These are phyloP conservation scores for Tarsius wallacei DNA, from an alignment of 2,797 vertebrate species.

Conservation along the genomic window DNA sequence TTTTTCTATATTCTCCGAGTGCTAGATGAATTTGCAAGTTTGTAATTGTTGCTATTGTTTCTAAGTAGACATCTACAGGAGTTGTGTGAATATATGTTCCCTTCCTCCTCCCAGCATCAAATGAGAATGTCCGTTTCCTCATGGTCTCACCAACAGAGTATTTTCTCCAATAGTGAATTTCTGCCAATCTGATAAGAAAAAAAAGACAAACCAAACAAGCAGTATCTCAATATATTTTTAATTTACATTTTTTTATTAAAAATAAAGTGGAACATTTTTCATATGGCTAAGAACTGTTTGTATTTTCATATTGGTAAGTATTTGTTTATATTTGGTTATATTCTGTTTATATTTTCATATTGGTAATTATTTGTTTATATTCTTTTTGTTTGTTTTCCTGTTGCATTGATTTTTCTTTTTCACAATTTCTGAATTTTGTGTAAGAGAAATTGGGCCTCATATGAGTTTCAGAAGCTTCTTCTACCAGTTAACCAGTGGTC, in stretches of 20 bases:
- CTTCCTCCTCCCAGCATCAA: background rate
- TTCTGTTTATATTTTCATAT: background rate
- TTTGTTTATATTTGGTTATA: conserved; percentile 18
- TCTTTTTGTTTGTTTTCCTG: background rate
- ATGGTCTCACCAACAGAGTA: background rate
- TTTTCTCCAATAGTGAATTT: background rate
- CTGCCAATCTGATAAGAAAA: background rate
- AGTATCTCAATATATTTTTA: background rate
- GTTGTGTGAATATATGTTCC: background rate
- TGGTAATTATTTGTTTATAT: background rate
- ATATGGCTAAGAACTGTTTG: background rate
- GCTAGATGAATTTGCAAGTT: background rate
- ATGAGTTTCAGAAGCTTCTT: background rate
- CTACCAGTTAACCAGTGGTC: background rate
- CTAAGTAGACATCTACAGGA: background rate
- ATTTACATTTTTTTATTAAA: conserved; percentile 25
- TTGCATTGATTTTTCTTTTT: background rate
- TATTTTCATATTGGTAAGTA: background rate
- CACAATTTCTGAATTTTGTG: background rate
- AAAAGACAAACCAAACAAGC: fast-evolving
- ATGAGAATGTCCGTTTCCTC: background rate
- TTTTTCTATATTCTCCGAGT: background rate
- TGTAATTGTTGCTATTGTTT: background rate
- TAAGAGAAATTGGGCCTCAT: background rate
- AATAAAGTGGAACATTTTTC: background rate